phyloP scores from a whole-genome alignment of 2,888 invertebrate genomes.

The Holacanthella duospinosa region DNA sequence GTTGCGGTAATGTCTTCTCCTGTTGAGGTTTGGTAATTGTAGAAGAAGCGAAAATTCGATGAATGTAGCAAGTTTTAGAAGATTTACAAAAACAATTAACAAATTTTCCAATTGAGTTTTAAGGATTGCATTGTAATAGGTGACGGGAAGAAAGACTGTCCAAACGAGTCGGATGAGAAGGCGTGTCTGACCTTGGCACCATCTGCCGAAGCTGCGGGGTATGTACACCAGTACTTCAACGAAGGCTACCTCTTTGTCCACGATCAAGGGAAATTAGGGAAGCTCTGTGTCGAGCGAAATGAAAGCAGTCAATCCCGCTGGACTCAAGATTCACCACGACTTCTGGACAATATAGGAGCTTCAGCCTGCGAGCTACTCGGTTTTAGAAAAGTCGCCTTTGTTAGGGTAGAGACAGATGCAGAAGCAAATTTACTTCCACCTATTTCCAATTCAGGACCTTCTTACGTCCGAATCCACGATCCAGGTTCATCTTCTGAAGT shows the following conservation, averaged over 20 bases:
- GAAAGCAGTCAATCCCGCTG: constrained; percentile 26
- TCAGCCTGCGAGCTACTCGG: constrained; percentile 36
- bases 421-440: no score
- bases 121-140: not conserved
- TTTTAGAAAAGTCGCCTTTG: constrained; percentile 56
- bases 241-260: constrained; percentile 77
- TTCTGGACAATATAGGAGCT: constrained; percentile 34
- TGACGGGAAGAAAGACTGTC: constrained; percentile 63
- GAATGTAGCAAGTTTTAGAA: no score
- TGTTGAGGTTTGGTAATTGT: no score
- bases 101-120: no score
- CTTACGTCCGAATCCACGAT: constrained; percentile 72
- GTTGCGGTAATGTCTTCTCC: no score
- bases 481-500: constrained; percentile 64
- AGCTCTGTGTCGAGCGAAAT: constrained; percentile 34
- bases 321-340: constrained; percentile 28
- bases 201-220: constrained; percentile 49
- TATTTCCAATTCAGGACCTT: constrained; percentile 44
- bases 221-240: constrained; percentile 48
- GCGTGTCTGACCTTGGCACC: constrained; percentile 69
- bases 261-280: constrained; percentile 45
- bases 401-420: constrained; percentile 55
- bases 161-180: constrained; percentile 74
- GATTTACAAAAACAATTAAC: no score
- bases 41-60: no score